These are phyloP conservation scores for Agrilus biguttatus DNA, from an alignment of 2,888 invertebrate species.

Conservation along the genomic window DNA sequence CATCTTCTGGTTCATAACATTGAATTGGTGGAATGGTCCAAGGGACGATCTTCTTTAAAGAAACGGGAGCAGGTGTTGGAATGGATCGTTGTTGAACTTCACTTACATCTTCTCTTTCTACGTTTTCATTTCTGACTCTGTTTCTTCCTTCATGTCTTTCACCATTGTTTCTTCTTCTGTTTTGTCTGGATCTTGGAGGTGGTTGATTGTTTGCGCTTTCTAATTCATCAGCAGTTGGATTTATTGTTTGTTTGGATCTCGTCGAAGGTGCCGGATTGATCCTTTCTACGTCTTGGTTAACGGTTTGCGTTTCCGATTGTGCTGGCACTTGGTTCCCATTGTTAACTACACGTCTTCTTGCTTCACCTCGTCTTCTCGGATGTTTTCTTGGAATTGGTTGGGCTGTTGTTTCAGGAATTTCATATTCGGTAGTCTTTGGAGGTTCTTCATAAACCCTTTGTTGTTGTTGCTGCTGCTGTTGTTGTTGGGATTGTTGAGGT, in stretches of 20 bases:
- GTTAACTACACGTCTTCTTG: conserved; percentile 1
- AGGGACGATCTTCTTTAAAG: conserved; percentile 42
- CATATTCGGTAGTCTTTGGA: neutral
- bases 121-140: conserved; percentile 3
- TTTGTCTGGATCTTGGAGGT: conserved; percentile 13
- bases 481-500: conserved; percentile 5
- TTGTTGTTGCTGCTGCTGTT: conserved; percentile 12
- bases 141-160: conserved; percentile 1
- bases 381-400: conserved; percentile 2
- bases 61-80: conserved; percentile 44
- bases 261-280: too few species aligned
- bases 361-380: conserved; percentile 6
- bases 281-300: too few species aligned
- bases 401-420: neutral
- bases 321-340: neutral
- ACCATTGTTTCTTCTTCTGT: conserved; percentile 5
- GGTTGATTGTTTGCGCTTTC: conserved; percentile 17
- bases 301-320: too few species aligned
- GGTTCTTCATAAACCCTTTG: conserved; percentile 8
- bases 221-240: conserved; percentile 6
- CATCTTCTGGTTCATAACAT: conserved; percentile 80
- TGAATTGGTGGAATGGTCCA: conserved; percentile 85
- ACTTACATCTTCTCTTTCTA: conserved; percentile 5
- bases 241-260: neutral
- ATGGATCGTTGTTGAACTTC: conserved; percentile 10